Evolutionary conservation across 1,140 invertebrate genomes (phyloP).

Genomic region (Drosophila pallidifrons): DNA sequence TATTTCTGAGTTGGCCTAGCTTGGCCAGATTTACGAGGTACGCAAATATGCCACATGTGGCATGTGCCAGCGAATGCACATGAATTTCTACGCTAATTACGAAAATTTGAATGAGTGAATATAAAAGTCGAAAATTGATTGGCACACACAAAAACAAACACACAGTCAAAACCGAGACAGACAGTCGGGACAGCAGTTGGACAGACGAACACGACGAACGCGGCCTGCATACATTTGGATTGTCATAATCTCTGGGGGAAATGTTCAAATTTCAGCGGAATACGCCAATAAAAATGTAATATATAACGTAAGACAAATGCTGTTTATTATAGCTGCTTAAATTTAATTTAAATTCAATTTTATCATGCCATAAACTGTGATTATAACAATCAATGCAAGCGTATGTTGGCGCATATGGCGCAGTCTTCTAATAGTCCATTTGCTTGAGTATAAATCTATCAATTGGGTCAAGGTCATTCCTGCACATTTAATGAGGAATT

Average conservation of each 20-base stretch:
- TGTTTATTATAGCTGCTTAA: slow-evolving; percentile 53
- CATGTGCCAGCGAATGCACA: slow-evolving; percentile 50
- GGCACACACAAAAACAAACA: slow-evolving; percentile 68
- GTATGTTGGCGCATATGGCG: slow-evolving; percentile 1
- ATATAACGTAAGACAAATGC: slow-evolving; percentile 21
- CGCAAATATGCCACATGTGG: slow-evolving; percentile 41
- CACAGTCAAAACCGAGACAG: slow-evolving; percentile 20
- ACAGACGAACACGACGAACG: background rate
- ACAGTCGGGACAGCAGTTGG: background rate
- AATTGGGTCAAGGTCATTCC: slow-evolving; percentile 39
- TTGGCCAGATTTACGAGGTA: slow-evolving; percentile 54
- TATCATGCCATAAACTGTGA: slow-evolving; percentile 48
- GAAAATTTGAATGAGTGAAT: slow-evolving; percentile 76
- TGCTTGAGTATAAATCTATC: background rate
- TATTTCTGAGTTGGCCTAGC: slow-evolving; percentile 54
- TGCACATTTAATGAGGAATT: background rate
- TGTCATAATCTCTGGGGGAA: slow-evolving; percentile 63
- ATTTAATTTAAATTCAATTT: slow-evolving; percentile 60
- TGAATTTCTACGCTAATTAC: slow-evolving; percentile 71
- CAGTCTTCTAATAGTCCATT: background rate
- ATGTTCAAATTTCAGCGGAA: slow-evolving; percentile 53
- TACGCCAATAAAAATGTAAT: slow-evolving; percentile 63
- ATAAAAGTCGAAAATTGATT: slow-evolving; percentile 82
- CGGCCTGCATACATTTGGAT: slow-evolving; percentile 55
- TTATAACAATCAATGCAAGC: slow-evolving; percentile 13